These are phyloP conservation scores for Phengaris alcon DNA, from an alignment of 2,888 invertebrate species.

Conservation along the genomic window DNA sequence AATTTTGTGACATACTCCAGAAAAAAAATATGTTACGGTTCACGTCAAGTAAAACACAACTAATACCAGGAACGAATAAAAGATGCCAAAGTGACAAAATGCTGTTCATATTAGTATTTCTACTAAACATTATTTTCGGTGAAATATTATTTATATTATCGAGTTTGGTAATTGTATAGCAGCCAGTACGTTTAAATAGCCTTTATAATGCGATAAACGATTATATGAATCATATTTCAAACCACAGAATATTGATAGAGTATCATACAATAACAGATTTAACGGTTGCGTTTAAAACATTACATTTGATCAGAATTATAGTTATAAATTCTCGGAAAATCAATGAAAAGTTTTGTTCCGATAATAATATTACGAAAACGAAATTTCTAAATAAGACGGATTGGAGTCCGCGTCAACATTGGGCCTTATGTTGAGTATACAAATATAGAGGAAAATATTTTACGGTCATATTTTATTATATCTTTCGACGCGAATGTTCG, in stretches of 20 bases:
- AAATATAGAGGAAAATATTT: background rate
- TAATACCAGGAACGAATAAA: background rate
- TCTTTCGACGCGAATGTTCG: background rate
- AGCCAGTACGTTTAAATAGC: too few relatives aligned
- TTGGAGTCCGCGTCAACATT: background rate
- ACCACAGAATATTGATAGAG: background rate
- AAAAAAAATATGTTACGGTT: slow-evolving; percentile 23
- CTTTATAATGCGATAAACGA: too few relatives aligned
- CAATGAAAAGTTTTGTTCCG: background rate
- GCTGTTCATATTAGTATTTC: background rate
- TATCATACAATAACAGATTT: background rate
- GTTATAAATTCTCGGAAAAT: background rate
- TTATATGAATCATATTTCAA: background rate
- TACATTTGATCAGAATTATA: background rate
- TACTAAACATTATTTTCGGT: background rate
- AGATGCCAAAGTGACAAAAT: background rate
- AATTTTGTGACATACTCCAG: slow-evolving; percentile 35
- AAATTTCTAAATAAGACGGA: background rate
- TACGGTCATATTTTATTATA: slow-evolving; percentile 17
- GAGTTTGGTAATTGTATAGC: too few relatives aligned
- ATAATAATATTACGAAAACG: background rate
- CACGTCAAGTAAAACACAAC: background rate
- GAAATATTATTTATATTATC: too few relatives aligned
- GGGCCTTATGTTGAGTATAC: slow-evolving; percentile 1
- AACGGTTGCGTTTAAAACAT: background rate